Evolutionary conservation across 1,140 invertebrate species (phyloP).

Genomic region (Aphis craccivora): DNA sequence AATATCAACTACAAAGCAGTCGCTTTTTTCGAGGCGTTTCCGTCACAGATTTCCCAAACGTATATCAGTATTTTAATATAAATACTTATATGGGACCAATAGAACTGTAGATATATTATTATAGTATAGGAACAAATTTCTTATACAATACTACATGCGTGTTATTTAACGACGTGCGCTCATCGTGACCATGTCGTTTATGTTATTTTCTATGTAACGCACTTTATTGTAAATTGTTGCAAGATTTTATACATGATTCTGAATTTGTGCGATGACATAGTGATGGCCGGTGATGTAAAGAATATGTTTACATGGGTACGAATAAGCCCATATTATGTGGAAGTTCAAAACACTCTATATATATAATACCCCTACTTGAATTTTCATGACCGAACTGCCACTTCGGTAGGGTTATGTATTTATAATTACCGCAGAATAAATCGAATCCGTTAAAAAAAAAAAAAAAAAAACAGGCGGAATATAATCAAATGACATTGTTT

Average conservation of each 20-base stretch:
- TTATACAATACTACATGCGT: background rate
- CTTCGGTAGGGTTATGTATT: background rate
- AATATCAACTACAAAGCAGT: background rate
- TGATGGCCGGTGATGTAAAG: background rate
- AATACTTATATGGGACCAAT: background rate
- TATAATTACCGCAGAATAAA: constrained; percentile 23
- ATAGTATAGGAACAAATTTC: background rate
- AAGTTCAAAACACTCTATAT: background rate
- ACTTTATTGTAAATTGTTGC: background rate
- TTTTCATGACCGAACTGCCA: background rate
- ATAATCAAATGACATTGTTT: background rate
- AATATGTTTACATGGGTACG: no score
- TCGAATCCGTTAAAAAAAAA: constrained; percentile 22
- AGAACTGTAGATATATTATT: background rate
- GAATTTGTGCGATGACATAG: background rate
- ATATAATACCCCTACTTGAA: background rate
- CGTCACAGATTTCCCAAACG: constrained; percentile 1
- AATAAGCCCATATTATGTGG: no score
- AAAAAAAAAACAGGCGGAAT: background rate
- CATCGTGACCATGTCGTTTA: background rate
- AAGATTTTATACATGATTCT: background rate
- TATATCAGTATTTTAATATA: background rate
- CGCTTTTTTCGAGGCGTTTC: constrained; percentile 4
- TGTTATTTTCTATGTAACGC: background rate
- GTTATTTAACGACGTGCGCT: background rate